These are phyloP conservation scores for Psilanteris sp. DNA, from an alignment of 1,140 invertebrate species.

Conservation along the genomic window DNA sequence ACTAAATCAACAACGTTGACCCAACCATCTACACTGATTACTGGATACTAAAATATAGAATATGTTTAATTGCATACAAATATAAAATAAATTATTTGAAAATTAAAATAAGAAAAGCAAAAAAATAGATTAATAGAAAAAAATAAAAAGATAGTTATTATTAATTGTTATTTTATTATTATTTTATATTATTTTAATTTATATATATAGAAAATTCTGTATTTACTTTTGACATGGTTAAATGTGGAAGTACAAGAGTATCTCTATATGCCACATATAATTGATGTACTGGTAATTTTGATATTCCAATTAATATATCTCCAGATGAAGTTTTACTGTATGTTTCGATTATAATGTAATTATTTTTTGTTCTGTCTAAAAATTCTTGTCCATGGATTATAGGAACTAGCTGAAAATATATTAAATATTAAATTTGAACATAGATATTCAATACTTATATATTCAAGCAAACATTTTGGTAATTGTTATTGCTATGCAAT, in stretches of 20 bases:
- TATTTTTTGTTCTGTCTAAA: slow-evolving; percentile 80
- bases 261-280: slow-evolving; percentile 83
- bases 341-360: slow-evolving; percentile 81
- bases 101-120: too few species aligned
- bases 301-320: slow-evolving; percentile 80
- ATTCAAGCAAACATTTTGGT: too few species aligned
- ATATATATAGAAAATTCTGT: slow-evolving; percentile 3
- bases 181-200: too few species aligned
- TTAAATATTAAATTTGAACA: slow-evolving; percentile 13
- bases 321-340: slow-evolving; percentile 73
- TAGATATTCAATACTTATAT: not conserved
- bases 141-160: too few species aligned
- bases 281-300: slow-evolving; percentile 82
- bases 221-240: slow-evolving; percentile 72
- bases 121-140: too few species aligned
- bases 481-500: too few species aligned
- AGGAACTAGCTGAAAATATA: slow-evolving; percentile 78
- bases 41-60: slow-evolving; percentile 78
- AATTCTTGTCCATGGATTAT: slow-evolving; percentile 81
- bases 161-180: too few species aligned
- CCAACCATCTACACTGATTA: slow-evolving; percentile 83
- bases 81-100: too few species aligned
- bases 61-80: too few species aligned
- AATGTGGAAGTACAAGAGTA: slow-evolving; percentile 80
- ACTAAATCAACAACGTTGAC: slow-evolving; percentile 79